Base-by-base conservation (phyloP, 2,113 vertebrate species). In the Lagopus muta region DNA sequence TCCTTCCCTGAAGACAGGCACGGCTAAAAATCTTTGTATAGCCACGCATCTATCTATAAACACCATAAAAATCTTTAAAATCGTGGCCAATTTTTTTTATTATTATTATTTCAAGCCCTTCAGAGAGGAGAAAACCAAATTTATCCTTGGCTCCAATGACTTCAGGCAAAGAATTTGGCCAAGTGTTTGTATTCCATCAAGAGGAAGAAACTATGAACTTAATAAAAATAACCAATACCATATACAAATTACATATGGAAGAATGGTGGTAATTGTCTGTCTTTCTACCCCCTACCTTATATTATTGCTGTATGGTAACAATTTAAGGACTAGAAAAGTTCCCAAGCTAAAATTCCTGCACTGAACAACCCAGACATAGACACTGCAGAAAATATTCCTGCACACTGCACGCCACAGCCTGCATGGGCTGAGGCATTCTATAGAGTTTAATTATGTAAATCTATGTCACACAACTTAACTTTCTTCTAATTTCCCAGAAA, bases 181-280 rank as follows among this genome's bases (percentile, higher is more conserved):
- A 92, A 95, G 82, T n/a, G 78, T 90, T 94, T 92, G 89, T 82
- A 43, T 87, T 85, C 67, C 87, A 90, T 93, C 84, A 94, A 91
- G 75, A 92, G 57, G 84, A 94, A 96, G 77, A 94, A 96, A 84
- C 86, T 43, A 84, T 81, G 91, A 95, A 93, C 87, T 92, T 36
- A 24, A 92, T 94, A 96, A 96, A 94, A 76, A 93, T 94, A 95
- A 96, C 82, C 79, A 88, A 94, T 81, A 89, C 93, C 94, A 94
- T 88, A 88, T 10, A 80, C 89, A 89, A 93, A 90, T 95, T 91
- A 88, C 91, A 80, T 17, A 77, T 88, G 91, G 94, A 92, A 61
- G 85, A 80, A 88, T 72, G 88, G 74, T 74, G 72, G 82, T 88
- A 91, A 96, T 94, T 89, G 89, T 42, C 66, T 89, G 82, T 95